These are phyloP conservation scores for Leptinotarsa texana DNA, from an alignment of 1,140 invertebrate species.

Conservation along the genomic window DNA sequence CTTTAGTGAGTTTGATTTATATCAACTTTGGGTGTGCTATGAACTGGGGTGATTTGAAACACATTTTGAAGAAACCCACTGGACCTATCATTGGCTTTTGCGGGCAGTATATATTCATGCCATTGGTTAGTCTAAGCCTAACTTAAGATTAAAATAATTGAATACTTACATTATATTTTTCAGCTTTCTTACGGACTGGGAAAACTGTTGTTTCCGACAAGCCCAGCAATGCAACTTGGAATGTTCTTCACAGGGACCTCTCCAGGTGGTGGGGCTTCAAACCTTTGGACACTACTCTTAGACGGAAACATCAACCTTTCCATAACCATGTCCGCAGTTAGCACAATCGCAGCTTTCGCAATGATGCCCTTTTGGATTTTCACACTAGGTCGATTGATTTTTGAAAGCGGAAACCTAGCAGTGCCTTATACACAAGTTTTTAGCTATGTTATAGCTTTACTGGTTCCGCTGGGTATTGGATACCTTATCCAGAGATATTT, in stretches of 20 bases:
- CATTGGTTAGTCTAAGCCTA: conserved; percentile 69
- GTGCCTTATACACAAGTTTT: conserved; percentile 85
- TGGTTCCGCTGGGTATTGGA: conserved; percentile 83
- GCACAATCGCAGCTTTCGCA: conserved; percentile 55
- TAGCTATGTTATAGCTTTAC: conserved; percentile 71
- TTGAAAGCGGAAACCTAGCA: conserved; percentile 60
- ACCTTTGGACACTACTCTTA: conserved; percentile 89
- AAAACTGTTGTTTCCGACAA: conserved; percentile 70
- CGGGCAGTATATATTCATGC: conserved; percentile 88
- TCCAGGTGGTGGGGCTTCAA: conserved; percentile 90
- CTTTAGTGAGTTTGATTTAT: conserved; percentile 77
- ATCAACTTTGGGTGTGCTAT: conserved; percentile 94
- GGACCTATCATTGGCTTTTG: conserved; percentile 82
- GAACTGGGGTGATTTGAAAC: conserved; percentile 73
- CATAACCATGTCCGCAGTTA: conserved; percentile 90
- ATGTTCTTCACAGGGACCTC: conserved; percentile 90
- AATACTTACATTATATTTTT: conserved; percentile 11
- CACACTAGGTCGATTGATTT: conserved; percentile 77
- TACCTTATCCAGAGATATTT: conserved; percentile 71
- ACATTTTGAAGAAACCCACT: conserved; percentile 75
- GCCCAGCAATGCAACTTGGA: conserved; percentile 75
- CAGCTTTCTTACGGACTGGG: conserved; percentile 79
- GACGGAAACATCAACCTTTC: conserved; percentile 88
- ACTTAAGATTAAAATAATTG: background rate
- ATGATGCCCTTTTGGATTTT: conserved; percentile 96